phyloP scores from a whole-genome alignment of 2,113 vertebrate genomes.

The Rana temporaria region DNA sequence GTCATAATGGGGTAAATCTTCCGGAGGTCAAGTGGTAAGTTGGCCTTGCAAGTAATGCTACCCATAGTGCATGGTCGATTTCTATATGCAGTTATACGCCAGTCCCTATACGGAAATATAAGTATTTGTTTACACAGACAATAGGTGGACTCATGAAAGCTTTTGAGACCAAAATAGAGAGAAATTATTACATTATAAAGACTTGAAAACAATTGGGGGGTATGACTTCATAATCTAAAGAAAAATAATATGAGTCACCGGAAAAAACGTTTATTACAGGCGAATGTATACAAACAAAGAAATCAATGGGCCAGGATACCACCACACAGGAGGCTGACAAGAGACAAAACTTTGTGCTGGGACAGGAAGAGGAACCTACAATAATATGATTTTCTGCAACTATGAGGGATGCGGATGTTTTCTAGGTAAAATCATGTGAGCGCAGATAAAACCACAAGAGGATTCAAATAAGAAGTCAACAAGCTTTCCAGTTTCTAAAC shows the following conservation, averaged over 20 bases:
- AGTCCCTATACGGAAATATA: no score
- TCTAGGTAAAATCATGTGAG: neutral
- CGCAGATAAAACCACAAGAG: neutral
- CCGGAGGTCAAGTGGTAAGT: no score
- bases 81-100: no score
- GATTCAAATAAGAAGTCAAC: neutral
- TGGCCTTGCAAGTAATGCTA: no score
- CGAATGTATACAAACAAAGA: slow-evolving; percentile 20
- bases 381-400: neutral
- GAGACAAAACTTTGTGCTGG: slow-evolving; percentile 7
- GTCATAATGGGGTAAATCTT: no score
- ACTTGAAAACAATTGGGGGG: neutral
- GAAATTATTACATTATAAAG: no score
- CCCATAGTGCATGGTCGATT: no score
- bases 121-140: no score
- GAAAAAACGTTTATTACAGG: slow-evolving; percentile 21
- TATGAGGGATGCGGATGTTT: slow-evolving; percentile 7
- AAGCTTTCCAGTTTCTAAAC: neutral
- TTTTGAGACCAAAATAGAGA: no score
- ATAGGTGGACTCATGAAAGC: no score
- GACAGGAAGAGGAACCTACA: slow-evolving; percentile 20
- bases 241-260: slow-evolving; percentile 27
- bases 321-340: neutral
- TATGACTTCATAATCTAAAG: slow-evolving; percentile 23
- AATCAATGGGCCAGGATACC: neutral